Percentiles rank a stretch among this genome's conserved stretches.
Conservation (phyloP, 2,113 vertebrate species). For the Scomber japonicus region DNA sequence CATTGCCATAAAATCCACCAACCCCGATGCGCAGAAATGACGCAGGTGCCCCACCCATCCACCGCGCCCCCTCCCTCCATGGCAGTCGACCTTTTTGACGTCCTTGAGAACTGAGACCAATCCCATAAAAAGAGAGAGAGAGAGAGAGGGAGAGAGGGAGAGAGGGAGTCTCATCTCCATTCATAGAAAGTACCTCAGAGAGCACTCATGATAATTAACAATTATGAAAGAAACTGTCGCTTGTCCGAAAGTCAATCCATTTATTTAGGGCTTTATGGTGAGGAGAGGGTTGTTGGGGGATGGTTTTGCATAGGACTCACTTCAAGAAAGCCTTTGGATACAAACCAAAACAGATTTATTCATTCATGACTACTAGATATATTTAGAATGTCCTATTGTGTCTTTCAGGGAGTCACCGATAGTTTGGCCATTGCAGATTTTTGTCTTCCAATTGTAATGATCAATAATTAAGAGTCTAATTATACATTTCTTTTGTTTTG, state of each 20-base stretch:
- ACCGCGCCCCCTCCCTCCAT: conserved; percentile 50
- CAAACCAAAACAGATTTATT: conserved; percentile 47
- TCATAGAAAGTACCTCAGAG: conserved; percentile 76
- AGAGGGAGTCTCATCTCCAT: conserved; percentile 63
- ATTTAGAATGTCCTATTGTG: conserved; percentile 54
- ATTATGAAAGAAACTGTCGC: conserved; percentile 75
- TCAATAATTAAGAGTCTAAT: background rate
- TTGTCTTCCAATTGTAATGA: background rate
- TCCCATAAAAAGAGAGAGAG: conserved; percentile 77
- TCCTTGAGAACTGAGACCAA: conserved; percentile 83
- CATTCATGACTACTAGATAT: conserved; percentile 43
- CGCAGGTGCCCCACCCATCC: conserved; percentile 69
- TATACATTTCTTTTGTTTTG: too few relatives aligned
- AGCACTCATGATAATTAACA: conserved; percentile 86
- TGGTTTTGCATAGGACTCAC: conserved; percentile 25
- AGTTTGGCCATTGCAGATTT: conserved; percentile 1
- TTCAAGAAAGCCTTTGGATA: conserved; percentile 53
- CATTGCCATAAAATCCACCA: conserved; percentile 51
- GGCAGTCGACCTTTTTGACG: conserved; percentile 68
- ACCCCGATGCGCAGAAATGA: conserved; percentile 59
- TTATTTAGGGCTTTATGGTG: conserved; percentile 63
- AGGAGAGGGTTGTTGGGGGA: conserved; percentile 31
- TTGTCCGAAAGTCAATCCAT: conserved; percentile 80
- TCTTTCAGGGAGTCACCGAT: conserved; percentile 35
- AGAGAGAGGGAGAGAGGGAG: conserved; percentile 38